phyloP scores from a whole-genome alignment of 1,140 invertebrate genomes.

The Leptinotarsa lineolata region DNA sequence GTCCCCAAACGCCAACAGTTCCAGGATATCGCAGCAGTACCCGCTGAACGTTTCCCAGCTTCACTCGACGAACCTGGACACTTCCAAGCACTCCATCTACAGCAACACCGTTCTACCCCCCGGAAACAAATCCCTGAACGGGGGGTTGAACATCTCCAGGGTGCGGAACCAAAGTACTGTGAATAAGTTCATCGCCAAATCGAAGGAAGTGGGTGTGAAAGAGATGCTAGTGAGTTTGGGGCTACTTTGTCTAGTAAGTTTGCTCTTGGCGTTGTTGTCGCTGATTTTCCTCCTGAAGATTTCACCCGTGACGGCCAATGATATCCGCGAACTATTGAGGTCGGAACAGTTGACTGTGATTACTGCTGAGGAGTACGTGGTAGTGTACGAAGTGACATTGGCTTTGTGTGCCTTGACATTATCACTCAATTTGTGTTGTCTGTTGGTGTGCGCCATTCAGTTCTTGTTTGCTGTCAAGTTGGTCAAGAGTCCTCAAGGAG shows the following conservation, averaged over 20 bases:
- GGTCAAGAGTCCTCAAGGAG: conserved; percentile 72
- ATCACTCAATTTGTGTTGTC: conserved; percentile 85
- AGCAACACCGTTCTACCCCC: conserved; percentile 56
- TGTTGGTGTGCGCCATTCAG: conserved; percentile 91
- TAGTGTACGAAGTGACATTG: conserved; percentile 88
- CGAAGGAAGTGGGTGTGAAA: conserved; percentile 65
- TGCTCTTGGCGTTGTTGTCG: conserved; percentile 80
- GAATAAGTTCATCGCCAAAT: conserved; percentile 59
- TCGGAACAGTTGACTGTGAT: conserved; percentile 63
- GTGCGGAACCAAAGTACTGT: conserved; percentile 52
- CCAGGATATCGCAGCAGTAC: conserved; percentile 48
- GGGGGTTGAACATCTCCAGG: conserved; percentile 62
- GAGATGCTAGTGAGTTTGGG: conserved; percentile 86
- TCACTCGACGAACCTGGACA: conserved; percentile 52
- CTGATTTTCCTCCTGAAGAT: conserved; percentile 85
- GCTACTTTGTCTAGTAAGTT: conserved; percentile 80
- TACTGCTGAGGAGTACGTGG: conserved; percentile 76
- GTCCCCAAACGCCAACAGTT: conserved; percentile 45
- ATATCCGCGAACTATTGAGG: conserved; percentile 62
- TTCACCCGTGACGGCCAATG: conserved; percentile 65
- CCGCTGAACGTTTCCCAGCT: conserved; percentile 51
- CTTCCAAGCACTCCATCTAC: conserved; percentile 74
- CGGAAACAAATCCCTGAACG: conserved; percentile 58
- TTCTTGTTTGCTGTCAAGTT: conserved; percentile 92
- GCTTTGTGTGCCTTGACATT: conserved; percentile 85